Conservation (phyloP, 2,113 vertebrate species). For the Vidua macroura region DNA sequence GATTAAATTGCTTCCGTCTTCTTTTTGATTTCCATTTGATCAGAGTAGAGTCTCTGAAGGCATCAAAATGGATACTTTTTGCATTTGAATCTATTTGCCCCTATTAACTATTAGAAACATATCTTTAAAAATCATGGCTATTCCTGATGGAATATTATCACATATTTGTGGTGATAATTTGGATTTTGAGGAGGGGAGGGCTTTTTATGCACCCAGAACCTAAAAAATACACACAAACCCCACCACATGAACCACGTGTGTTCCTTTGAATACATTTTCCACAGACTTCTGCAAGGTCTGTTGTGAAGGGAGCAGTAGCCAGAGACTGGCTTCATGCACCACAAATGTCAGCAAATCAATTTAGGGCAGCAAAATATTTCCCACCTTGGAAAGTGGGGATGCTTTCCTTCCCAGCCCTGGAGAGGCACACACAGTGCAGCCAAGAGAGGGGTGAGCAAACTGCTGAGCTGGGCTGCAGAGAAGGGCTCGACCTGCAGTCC, state of each 20-base stretch:
- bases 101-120: neutral
- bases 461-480: slow-evolving; percentile 62
- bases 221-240: neutral
- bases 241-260: accelerated
- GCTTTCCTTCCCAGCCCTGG: neutral
- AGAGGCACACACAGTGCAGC: neutral
- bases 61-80: neutral
- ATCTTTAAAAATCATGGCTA: neutral
- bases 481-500: slow-evolving; percentile 5
- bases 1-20: neutral
- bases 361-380: neutral
- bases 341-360: neutral
- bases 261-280: neutral
- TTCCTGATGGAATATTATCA: neutral
- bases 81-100: neutral
- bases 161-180: neutral
- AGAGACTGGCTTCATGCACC: neutral
- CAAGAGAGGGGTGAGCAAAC: neutral
- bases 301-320: neutral
- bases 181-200: neutral
- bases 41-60: neutral
- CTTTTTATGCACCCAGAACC: neutral
- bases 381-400: neutral
- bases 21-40: neutral
- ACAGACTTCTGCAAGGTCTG: neutral